Conservation (phyloP, 2,113 vertebrate genomes). For the Oxygymnocypris stewartii region DNA sequence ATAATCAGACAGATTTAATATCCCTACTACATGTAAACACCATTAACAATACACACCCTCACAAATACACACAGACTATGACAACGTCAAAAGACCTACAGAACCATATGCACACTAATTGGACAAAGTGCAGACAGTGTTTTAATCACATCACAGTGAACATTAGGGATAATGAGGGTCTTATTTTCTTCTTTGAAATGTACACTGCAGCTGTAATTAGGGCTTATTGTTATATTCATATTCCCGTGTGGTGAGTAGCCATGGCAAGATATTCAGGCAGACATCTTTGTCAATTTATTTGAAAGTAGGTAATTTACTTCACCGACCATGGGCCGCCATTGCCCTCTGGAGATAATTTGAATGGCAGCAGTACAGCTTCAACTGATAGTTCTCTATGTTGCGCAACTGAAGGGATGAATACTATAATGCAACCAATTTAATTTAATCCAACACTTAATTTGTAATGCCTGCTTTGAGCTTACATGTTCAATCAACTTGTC, state of each 20-base stretch:
- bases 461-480: not conserved
- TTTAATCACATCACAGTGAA: conserved; percentile 71
- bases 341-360: conserved; percentile 39
- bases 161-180: conserved; percentile 64
- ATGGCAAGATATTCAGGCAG: conserved; percentile 21
- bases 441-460: not conserved
- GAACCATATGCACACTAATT: conserved; percentile 62
- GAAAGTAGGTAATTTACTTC: conserved; percentile 18
- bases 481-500: not conserved
- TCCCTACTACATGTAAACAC: conserved; percentile 9
- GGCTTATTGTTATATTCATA: conserved; percentile 66
- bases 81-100: conserved; percentile 53
- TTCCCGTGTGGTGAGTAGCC: conserved; percentile 49
- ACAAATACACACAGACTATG: conserved; percentile 43
- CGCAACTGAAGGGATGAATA: not conserved
- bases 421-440: not conserved
- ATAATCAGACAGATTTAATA: conserved; percentile 44
- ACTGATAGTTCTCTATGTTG: not conserved
- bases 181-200: conserved; percentile 63
- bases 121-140: conserved; percentile 62
- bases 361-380: conserved; percentile 16
- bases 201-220: conserved; percentile 67
- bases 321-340: conserved; percentile 40
- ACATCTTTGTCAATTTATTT: conserved; percentile 36
- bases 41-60: conserved; percentile 18